Percentiles rank a stretch among this genome's conserved stretches.
Conservation (phyloP, 1,140 invertebrate species). For the Hydropsyche tenuis region DNA sequence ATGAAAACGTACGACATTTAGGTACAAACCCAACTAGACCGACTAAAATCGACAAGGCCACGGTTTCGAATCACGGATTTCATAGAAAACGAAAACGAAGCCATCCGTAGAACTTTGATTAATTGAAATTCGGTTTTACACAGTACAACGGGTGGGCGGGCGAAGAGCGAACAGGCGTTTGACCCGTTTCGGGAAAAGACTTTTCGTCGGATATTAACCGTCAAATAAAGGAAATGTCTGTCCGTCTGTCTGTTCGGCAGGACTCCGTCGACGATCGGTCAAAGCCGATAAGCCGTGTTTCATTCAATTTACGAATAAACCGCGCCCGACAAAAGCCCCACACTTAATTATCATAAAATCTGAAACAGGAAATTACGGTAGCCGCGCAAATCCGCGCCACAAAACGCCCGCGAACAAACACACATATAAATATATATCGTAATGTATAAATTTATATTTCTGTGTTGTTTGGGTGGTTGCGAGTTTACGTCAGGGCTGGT, state of each 20-base stretch:
- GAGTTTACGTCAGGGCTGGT: too few species aligned
- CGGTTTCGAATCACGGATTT: too few species aligned
- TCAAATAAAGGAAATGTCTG: conserved; percentile 18
- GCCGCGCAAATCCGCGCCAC: conserved; percentile 20
- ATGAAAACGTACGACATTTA: too few species aligned
- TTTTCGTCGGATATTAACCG: conserved; percentile 23
- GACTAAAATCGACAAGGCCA: too few species aligned
- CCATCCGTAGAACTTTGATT: neutral
- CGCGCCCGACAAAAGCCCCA: conserved; percentile 25
- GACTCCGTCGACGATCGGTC: neutral
- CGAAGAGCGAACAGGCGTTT: conserved; percentile 1
- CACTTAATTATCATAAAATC: conserved; percentile 46
- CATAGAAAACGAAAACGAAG: too few species aligned
- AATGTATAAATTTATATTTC: too few species aligned
- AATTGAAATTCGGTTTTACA: conserved; percentile 9
- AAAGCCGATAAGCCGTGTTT: conserved; percentile 15
- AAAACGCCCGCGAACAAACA: neutral
- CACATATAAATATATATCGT: neutral
- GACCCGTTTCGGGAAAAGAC: conserved; percentile 13
- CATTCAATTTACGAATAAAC: conserved; percentile 37
- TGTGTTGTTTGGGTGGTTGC: too few species aligned
- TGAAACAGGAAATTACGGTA: conserved; percentile 40
- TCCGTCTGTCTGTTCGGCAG: neutral
- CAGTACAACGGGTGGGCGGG: too few species aligned
- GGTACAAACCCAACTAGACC: too few species aligned